phyloP scores from a whole-genome alignment of 2,113 vertebrate species.

The Mirza zaza region DNA sequence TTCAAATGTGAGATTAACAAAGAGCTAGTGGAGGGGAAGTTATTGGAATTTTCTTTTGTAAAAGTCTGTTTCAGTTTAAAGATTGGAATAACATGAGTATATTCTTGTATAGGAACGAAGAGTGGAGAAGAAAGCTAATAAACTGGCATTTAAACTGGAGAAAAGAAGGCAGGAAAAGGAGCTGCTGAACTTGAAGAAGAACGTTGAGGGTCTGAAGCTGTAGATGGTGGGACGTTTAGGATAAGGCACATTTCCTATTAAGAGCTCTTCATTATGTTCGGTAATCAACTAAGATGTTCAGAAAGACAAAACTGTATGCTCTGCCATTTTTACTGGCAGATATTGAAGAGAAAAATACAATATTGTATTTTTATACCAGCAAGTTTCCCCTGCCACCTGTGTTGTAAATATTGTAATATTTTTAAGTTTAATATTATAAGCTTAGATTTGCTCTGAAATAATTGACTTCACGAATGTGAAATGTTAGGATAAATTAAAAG shows the following conservation, averaged over 20 bases:
- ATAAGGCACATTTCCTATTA: neutral
- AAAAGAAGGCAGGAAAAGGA: constrained; percentile 94
- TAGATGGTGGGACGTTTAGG: constrained; percentile 75
- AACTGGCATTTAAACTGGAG: constrained; percentile 92
- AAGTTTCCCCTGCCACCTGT: neutral
- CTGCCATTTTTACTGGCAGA: neutral
- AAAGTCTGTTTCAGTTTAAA: neutral
- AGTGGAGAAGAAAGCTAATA: constrained; percentile 95
- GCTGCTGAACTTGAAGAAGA: constrained; percentile 89
- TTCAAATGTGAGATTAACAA: neutral
- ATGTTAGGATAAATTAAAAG: constrained; percentile 70
- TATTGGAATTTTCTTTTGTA: neutral
- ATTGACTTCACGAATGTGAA: constrained; percentile 63
- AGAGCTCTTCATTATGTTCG: neutral
- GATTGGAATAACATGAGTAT: constrained; percentile 34
- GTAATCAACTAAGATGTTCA: neutral
- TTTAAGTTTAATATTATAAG: constrained; percentile 50
- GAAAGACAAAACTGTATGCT: neutral
- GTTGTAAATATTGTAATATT: constrained; percentile 73
- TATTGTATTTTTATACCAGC: constrained; percentile 46
- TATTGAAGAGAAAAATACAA: neutral
- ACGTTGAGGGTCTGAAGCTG: constrained; percentile 93
- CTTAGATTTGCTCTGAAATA: constrained; percentile 57
- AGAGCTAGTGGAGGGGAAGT: neutral
- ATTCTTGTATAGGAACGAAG: constrained; percentile 88